Percentiles rank a stretch among this genome's conserved stretches.
Evolutionary conservation across 2,888 invertebrate genomes (phyloP).

Genomic region (Cheilosia pagana): DNA sequence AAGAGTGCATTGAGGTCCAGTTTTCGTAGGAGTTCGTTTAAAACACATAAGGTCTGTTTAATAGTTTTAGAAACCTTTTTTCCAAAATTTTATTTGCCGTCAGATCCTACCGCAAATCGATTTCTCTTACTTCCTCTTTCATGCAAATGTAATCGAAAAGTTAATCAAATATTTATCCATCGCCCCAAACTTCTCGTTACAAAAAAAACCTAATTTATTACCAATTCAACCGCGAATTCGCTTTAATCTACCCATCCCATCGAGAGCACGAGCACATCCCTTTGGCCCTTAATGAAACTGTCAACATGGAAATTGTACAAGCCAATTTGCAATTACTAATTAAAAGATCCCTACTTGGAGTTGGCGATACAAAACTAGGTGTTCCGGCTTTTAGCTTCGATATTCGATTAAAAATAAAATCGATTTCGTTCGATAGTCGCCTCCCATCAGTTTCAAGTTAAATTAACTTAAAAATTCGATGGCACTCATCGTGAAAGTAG

Average conservation of each 20-base stretch:
- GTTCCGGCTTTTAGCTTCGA: neutral
- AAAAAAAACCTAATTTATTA: neutral
- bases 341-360: conserved; percentile 56
- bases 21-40: too few relatives aligned
- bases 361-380: conserved; percentile 7
- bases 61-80: too few relatives aligned
- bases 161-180: neutral
- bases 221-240: conserved; percentile 27
- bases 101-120: too few relatives aligned
- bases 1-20: too few relatives aligned
- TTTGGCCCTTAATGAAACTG: conserved; percentile 54
- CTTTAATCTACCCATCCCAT: conserved; percentile 39
- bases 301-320: conserved; percentile 50
- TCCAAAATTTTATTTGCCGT: too few relatives aligned
- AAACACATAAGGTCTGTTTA: too few relatives aligned
- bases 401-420: conserved; percentile 63
- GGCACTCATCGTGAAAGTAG: neutral
- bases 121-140: too few relatives aligned
- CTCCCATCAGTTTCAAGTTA: conserved; percentile 1
- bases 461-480: conserved; percentile 33
- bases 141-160: too few relatives aligned
- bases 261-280: conserved; percentile 21
- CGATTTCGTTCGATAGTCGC: conserved; percentile 37
- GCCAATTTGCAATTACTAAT: conserved; percentile 70
- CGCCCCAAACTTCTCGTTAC: conserved; percentile 7